phyloP scores from a whole-genome alignment of 1,140 invertebrate species.

The Tribolium madens region DNA sequence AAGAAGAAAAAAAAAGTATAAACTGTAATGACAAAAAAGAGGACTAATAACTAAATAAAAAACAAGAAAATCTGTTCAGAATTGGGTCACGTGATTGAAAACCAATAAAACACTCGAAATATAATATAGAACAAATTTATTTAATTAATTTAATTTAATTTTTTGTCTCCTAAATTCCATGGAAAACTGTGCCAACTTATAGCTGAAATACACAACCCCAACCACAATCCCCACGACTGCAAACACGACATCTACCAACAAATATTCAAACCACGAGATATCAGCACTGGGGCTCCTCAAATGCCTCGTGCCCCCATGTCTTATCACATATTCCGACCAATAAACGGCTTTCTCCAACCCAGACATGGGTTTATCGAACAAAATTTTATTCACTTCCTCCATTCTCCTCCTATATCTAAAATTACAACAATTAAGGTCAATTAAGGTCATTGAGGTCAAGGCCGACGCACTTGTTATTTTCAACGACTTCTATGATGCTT shows the following conservation, averaged over 20 bases:
- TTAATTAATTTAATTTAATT: neutral
- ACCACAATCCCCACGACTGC: neutral
- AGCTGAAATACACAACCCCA: neutral
- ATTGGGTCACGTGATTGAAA: too few species aligned
- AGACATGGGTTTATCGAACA: constrained; percentile 47
- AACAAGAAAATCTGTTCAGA: too few species aligned
- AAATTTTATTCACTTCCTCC: constrained; percentile 13
- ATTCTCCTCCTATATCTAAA: constrained; percentile 42
- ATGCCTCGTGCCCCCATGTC: constrained; percentile 6
- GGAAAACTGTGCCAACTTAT: neutral
- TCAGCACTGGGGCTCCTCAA: constrained; percentile 12
- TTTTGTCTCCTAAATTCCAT: neutral
- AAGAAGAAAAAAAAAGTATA: too few species aligned
- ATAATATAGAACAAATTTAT: too few species aligned
- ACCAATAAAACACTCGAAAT: too few species aligned
- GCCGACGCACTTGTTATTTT: constrained; percentile 47
- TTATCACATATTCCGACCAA: constrained; percentile 59
- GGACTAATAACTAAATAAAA: too few species aligned
- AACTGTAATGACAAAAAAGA: too few species aligned
- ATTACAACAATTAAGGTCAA: constrained; percentile 67
- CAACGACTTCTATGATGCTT: constrained; percentile 44
- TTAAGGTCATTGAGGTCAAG: too few species aligned
- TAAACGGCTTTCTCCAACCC: constrained; percentile 59
- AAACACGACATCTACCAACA: neutral
- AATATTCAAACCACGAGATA: constrained; percentile 14